These are phyloP conservation scores for Gadopsis marmoratus DNA, from an alignment of 2,797 vertebrate species.

Conservation along the genomic window DNA sequence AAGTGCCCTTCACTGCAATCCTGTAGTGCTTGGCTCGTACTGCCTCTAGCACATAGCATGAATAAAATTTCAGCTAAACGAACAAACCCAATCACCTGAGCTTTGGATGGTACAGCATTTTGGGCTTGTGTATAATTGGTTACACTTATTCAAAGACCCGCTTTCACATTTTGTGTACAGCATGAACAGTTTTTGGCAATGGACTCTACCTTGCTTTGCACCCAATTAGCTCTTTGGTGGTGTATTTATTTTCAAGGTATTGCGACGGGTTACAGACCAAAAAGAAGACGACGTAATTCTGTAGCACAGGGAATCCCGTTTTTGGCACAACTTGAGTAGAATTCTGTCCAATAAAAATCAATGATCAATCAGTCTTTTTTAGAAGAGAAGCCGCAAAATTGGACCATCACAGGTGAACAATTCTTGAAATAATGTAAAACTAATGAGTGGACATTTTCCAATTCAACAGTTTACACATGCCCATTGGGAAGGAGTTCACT, in stretches of 20 bases:
- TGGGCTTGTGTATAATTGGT: constrained; percentile 9
- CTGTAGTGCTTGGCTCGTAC: constrained; percentile 1
- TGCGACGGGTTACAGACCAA: not conserved
- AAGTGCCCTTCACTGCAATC: constrained; percentile 41
- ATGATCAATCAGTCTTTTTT: not conserved
- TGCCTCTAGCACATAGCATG: constrained; percentile 28
- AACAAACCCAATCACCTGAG: constrained; percentile 26
- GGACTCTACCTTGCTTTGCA: not conserved
- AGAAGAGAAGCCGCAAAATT: not conserved
- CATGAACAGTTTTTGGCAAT: constrained; percentile 7
- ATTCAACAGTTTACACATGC: not conserved
- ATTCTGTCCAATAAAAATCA: not conserved
- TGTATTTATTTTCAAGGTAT: constrained; percentile 3
- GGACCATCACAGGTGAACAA: not conserved
- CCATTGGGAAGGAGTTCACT: not conserved
- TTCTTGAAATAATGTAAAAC: not conserved
- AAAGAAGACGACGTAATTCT: not conserved
- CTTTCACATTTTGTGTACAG: constrained; percentile 3
- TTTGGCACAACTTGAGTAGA: not conserved
- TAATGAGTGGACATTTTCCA: not conserved
- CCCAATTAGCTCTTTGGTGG: not conserved
- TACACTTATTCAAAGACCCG: constrained; percentile 18
- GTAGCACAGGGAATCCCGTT: not conserved
- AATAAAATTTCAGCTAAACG: constrained; percentile 24
- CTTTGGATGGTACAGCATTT: constrained; percentile 4